These are phyloP conservation scores for Oreochromis tanganicae DNA, from an alignment of 2,113 vertebrate species.

Conservation along the genomic window DNA sequence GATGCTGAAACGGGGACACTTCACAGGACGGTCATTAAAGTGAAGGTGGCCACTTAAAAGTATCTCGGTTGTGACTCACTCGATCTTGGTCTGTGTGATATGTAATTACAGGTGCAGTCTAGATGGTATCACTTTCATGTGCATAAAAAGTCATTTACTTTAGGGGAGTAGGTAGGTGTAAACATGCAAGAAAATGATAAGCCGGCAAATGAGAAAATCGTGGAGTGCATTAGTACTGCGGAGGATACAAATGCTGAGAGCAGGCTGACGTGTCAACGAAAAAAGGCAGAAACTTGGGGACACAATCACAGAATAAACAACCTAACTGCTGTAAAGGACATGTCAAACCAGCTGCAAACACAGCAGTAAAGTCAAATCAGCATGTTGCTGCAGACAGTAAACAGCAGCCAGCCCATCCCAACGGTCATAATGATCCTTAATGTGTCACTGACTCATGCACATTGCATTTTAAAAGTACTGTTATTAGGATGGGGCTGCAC, in stretches of 20 bases:
- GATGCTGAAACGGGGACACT: neutral
- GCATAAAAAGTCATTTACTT: neutral
- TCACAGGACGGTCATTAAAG: neutral
- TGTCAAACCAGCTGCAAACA: neutral
- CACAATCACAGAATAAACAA: neutral
- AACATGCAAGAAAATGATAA: neutral
- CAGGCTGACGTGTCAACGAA: neutral
- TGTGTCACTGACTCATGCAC: neutral
- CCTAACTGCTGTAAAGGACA: neutral
- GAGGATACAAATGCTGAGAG: neutral
- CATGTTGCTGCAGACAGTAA: neutral
- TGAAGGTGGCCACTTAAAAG: neutral
- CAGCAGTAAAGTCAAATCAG: neutral
- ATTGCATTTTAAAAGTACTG: neutral
- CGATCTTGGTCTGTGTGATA: neutral
- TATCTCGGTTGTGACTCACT: neutral
- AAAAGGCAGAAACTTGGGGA: neutral
- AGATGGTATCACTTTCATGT: neutral
- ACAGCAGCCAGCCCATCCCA: neutral
- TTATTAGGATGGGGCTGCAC: neutral
- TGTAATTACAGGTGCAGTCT: neutral
- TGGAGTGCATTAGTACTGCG: neutral
- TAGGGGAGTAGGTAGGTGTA: fast-evolving
- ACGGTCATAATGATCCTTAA: neutral
- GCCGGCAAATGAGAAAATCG: neutral